A percentile compares a stretch with the other conserved stretches of the same genome.
These are phyloP conservation scores for Leucoptera coffeella DNA, from an alignment of 2,888 invertebrate species.

Conservation along the genomic window DNA sequence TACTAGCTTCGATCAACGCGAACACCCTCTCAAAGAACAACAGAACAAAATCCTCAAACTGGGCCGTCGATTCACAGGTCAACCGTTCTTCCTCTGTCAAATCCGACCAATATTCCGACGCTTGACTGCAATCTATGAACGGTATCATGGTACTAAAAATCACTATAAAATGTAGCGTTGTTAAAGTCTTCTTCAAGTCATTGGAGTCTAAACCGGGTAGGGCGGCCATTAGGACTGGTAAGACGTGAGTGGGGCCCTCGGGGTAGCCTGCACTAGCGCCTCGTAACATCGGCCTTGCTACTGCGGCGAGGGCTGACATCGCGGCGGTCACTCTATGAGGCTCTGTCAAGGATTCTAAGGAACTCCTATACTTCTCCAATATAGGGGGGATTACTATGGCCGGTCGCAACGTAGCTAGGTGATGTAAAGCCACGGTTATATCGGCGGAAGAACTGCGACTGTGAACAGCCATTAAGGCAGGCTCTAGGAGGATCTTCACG, in stretches of 20 bases:
- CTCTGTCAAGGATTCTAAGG: constrained; percentile 81
- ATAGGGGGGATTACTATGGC: constrained; percentile 77
- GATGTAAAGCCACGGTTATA: constrained; percentile 61
- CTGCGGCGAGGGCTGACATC: constrained; percentile 63
- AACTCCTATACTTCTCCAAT: constrained; percentile 71
- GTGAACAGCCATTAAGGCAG: constrained; percentile 74
- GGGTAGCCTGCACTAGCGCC: constrained; percentile 53
- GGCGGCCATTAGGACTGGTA: constrained; percentile 72
- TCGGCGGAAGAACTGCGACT: constrained; percentile 62
- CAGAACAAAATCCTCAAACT: constrained; percentile 83
- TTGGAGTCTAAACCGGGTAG: constrained; percentile 89
- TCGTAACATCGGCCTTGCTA: constrained; percentile 59
- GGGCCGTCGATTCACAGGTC: constrained; percentile 75
- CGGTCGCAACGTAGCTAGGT: constrained; percentile 74
- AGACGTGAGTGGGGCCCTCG: constrained; percentile 74
- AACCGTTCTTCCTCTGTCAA: constrained; percentile 71
- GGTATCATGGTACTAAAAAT: constrained; percentile 74
- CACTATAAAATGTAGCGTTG: constrained; percentile 73
- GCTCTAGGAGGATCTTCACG: constrained; percentile 68
- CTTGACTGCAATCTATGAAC: constrained; percentile 77
- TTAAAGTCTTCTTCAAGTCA: constrained; percentile 69
- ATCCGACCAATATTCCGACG: constrained; percentile 58
- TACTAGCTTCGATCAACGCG: constrained; percentile 63
- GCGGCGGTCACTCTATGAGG: constrained; percentile 76
- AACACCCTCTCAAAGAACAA: constrained; percentile 78